Base-by-base conservation (phyloP, 1,140 invertebrate genomes). In the Lysiphlebus fabarum region DNA sequence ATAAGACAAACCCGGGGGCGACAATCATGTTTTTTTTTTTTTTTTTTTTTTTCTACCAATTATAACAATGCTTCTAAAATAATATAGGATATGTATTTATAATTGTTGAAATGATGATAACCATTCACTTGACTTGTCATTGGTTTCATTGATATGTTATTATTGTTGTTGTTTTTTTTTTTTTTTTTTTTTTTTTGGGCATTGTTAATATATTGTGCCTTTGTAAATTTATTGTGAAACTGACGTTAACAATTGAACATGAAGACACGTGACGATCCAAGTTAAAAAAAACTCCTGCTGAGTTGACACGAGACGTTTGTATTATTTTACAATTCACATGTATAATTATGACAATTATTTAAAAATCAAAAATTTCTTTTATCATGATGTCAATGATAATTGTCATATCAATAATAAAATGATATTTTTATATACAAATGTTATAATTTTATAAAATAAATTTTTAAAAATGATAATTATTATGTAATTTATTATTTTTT, bases 241-340 rank as follows among this genome's bases (percentile, higher is more conserved):
- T 34, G 44, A 55, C 11, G 7, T 37, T 43, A 61, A 65, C 63
- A 56, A 62, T 55, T 65, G 67, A 70, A 70, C 68, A 72, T 70
- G 69, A 63, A 67, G 72, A 62, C 74, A 75, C 74, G 74, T 74
- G 74, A 37, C 70, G 50, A 62, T 55, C 59, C 48, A 17, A 11
- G 37, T 14, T 53, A 62, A 70, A 50, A 53, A 69, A 51, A 65
- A 71, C 68, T 70, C 74, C 73, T 72, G 70, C 67, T 55, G 67
- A 56, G 65, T 61, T 64, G 68, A 45, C 73, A 74, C 74, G 67
- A 71, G 73, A 65, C 71, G 50, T 69, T 49, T 10, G 10, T 38
- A 12, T 33, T 53, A 48, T 53, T 55, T 51, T 6, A 43, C 47
- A 5, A 47, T 8, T 60, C 43, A 7, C 51, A n/a, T n/a, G 14